Base-by-base conservation (phyloP, 2,113 vertebrate species). In the Himantopus leucocephalus region DNA sequence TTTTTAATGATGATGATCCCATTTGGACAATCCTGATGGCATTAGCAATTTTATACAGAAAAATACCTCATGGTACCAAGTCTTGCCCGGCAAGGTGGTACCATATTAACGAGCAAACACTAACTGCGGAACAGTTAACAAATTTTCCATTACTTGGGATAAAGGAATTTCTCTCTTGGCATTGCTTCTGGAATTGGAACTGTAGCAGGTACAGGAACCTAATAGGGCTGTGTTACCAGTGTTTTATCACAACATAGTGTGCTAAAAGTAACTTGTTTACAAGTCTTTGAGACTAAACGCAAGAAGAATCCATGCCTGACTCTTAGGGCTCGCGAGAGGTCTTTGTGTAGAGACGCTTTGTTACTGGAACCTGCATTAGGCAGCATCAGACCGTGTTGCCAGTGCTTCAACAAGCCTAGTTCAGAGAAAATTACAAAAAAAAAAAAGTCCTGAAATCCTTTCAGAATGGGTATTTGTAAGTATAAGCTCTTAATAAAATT, bases 31-130 rank as follows among this genome's bases (percentile, higher is more conserved):
- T 94, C 90, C 78, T 64, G 75, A 86, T 95, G 96, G 90, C 93
- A 94, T 94, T 97, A 96, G 94, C 95, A 95, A 92, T 96, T 96
- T 97, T 95, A 96, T 94, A 83, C 5, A 17, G 94, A 95, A 97
- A 96, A 95, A 95, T 97, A 94, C 94, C 96, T 96, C 96, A 77
- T 85, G 94, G 95, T 96, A 93, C 77, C 84, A 76, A 80, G 87
- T 63, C 87, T 97, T 96, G 89, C 78, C 93, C 91, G 91, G 59
- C 24, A 52, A 92, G 92, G 37, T 43, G 84, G 24, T 94, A 85
- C 74, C 81, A 43, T 96, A 90, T 88, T 80, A 88, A 94, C 1
- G 32, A 93, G 94, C 89, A 96, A 97, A 97, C 97, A 97, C 95
- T 97, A 97, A 97, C 71, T 88, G 67, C 96, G 71, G 78, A 94